These are phyloP conservation scores for Eretmocerus hayati DNA, from an alignment of 2,888 invertebrate species.

Conservation along the genomic window DNA sequence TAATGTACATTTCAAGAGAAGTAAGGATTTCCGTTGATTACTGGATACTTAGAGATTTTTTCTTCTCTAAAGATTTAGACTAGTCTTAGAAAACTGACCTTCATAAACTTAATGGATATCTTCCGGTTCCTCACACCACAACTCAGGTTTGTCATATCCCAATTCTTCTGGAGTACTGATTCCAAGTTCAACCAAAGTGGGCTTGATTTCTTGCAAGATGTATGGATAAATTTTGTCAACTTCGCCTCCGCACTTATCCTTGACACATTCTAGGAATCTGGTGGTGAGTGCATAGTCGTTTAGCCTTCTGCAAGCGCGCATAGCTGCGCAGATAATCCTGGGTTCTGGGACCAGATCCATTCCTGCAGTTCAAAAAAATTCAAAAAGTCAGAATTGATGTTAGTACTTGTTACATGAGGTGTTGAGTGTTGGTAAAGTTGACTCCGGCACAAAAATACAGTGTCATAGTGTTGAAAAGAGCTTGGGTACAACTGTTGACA, in stretches of 20 bases:
- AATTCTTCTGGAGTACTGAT: slow-evolving; percentile 91
- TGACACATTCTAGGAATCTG: slow-evolving; percentile 86
- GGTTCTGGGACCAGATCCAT: slow-evolving; percentile 93
- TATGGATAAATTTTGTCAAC: slow-evolving; percentile 78
- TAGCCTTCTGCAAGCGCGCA: slow-evolving; percentile 85
- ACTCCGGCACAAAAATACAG: no score
- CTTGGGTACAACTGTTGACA: no score
- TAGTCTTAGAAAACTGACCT: slow-evolving; percentile 22
- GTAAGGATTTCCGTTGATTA: slow-evolving; percentile 8
- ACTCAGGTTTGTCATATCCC: slow-evolving; percentile 94
- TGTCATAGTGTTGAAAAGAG: no score
- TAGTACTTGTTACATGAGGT: no score
- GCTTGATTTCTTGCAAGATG: slow-evolving; percentile 81
- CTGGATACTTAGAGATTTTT: slow-evolving; percentile 14
- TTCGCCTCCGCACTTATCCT: slow-evolving; percentile 76
- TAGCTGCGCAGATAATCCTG: slow-evolving; percentile 74
- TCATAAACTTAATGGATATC: slow-evolving; percentile 51
- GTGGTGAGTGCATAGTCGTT: slow-evolving; percentile 92
- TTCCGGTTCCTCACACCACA: slow-evolving; percentile 71
- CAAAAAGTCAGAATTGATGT: no score
- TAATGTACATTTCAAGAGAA: slow-evolving; percentile 20
- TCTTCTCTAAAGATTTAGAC: slow-evolving; percentile 14
- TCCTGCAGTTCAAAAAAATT: slow-evolving; percentile 49
- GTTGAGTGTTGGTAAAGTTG: no score
- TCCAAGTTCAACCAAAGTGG: slow-evolving; percentile 88